Percentiles rank a stretch among this genome's conserved stretches.
Conservation (phyloP, 1,140 invertebrate genomes). For the Teleopsis dalmanni region DNA sequence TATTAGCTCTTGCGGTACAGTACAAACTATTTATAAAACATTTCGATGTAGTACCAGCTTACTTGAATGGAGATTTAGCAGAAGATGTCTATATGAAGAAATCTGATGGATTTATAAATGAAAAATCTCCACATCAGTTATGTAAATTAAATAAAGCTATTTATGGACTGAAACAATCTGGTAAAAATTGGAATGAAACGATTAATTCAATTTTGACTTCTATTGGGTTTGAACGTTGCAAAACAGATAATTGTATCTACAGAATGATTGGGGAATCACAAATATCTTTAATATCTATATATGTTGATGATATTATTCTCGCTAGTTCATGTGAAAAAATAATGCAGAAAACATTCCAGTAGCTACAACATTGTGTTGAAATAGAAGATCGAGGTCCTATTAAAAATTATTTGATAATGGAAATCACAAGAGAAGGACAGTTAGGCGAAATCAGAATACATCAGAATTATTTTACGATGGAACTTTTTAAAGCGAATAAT, state of each 20-base stretch:
- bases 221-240: conserved; percentile 20
- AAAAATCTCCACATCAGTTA: conserved; percentile 16
- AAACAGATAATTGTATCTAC: conserved; percentile 37
- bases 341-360: no score
- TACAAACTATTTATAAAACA: conserved; percentile 26
- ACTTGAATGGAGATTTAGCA: conserved; percentile 32
- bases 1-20: conserved; percentile 10
- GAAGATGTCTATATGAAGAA: conserved; percentile 42
- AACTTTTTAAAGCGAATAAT: no score
- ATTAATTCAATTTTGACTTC: conserved; percentile 22
- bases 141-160: conserved; percentile 34
- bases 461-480: no score
- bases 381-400: conserved; percentile 32
- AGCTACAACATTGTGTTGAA: conserved; percentile 28
- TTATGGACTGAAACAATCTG: conserved; percentile 43
- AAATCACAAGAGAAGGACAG: no score
- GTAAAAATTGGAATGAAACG: conserved; percentile 27
- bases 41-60: conserved; percentile 37
- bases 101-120: conserved; percentile 19
- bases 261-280: background rate
- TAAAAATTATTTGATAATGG: no score
- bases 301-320: conserved; percentile 29
- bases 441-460: no score
- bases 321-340: conserved; percentile 17
- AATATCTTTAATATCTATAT: conserved; percentile 8